Percentiles rank a stretch among this genome's conserved stretches.
Evolutionary conservation across 2,113 vertebrate species (phyloP).

Genomic region (Lagopus leucura): DNA sequence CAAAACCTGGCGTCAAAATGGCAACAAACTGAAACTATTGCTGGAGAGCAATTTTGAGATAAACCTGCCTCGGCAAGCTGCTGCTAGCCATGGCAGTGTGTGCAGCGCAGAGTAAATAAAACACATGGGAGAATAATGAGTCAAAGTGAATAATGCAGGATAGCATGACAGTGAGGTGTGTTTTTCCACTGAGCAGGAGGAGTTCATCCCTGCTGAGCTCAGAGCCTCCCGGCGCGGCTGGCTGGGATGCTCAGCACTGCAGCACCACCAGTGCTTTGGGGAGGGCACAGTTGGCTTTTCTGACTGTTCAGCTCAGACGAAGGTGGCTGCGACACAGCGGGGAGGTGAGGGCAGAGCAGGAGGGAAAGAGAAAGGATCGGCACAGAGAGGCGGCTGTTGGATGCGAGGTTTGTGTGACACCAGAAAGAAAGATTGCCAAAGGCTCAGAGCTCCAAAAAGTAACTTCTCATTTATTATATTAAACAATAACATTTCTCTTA

Average conservation of each 20-base stretch:
- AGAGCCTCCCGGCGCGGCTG: neutral
- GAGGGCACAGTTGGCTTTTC: neutral
- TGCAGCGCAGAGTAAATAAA: neutral
- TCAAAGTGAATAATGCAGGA: neutral
- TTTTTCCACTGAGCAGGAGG: neutral
- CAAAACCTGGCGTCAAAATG: neutral
- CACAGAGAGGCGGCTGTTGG: fast-evolving
- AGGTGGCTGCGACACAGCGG: neutral
- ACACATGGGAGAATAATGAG: neutral
- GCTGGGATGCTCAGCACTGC: neutral
- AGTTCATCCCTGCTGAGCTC: neutral
- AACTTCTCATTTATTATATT: slow-evolving; percentile 74
- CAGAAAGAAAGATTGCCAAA: neutral
- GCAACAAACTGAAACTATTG: neutral
- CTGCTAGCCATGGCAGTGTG: fast-evolving
- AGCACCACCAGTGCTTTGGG: neutral
- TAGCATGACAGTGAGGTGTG: fast-evolving
- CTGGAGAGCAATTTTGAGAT: neutral
- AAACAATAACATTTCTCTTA: slow-evolving; percentile 82
- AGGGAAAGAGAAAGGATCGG: neutral
- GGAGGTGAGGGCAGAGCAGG: neutral
- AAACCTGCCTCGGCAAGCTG: neutral
- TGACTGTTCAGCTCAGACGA: neutral
- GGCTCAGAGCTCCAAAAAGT: slow-evolving; percentile 66
- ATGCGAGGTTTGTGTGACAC: neutral